phyloP scores from a whole-genome alignment of 2,113 vertebrate genomes.

The Hypomesus transpacificus region DNA sequence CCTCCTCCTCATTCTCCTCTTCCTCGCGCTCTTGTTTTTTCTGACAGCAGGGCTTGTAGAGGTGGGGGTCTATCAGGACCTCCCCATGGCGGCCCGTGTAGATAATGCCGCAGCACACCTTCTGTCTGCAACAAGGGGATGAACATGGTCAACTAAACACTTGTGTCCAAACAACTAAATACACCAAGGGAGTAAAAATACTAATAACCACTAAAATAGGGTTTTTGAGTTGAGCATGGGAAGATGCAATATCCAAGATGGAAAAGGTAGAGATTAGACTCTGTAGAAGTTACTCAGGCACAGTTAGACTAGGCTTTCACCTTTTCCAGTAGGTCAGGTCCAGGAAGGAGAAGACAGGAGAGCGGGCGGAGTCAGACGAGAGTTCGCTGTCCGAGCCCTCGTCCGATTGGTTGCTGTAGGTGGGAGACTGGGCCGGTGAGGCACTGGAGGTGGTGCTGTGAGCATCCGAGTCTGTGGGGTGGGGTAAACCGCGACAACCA shows the following conservation, averaged over 20 bases:
- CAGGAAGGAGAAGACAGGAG: constrained; percentile 93
- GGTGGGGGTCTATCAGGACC: constrained; percentile 94
- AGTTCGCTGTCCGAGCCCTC: constrained; percentile 92
- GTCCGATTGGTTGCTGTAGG: constrained; percentile 90
- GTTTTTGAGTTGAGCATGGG: no score
- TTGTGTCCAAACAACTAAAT: no score
- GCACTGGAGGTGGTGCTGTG: constrained; percentile 96
- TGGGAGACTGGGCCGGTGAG: constrained; percentile 93
- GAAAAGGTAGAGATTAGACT: no score
- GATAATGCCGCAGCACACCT: constrained; percentile 97
- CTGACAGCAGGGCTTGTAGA: constrained; percentile 97
- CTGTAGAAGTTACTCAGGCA: no score
- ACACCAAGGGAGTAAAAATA: no score
- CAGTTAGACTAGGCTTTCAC: constrained; percentile 55
- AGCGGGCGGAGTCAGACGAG: constrained; percentile 80
- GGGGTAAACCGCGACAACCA: no score
- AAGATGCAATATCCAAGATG: no score
- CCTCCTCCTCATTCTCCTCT: constrained; percentile 49
- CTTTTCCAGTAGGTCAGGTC: constrained; percentile 99
- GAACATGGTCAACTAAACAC: no score
- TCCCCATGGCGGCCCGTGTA: constrained; percentile 97
- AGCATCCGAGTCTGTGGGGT: constrained; percentile 85
- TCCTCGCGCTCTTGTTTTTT: constrained; percentile 79
- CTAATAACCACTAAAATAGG: no score
- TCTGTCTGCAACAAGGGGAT: constrained; percentile 74